phyloP scores from a whole-genome alignment of 2,888 invertebrate genomes.

The Ceraclea dissimilis region DNA sequence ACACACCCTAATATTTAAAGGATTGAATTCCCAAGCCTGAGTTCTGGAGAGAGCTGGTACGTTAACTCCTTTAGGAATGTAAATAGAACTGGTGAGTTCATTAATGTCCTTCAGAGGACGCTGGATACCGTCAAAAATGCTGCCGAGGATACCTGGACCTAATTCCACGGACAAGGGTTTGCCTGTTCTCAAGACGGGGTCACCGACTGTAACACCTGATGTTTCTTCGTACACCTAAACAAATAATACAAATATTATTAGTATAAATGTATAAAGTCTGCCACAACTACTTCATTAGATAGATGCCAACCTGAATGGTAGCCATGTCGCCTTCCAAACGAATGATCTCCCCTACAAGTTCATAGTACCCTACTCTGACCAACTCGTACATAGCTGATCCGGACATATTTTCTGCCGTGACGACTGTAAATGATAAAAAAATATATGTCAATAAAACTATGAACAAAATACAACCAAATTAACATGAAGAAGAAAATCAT shows the following conservation, averaged over 20 bases:
- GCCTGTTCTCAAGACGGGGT: constrained; percentile 96
- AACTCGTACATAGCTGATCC: constrained; percentile 99
- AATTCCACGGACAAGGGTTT: constrained; percentile 98
- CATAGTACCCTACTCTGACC: constrained; percentile 96
- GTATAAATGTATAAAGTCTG: no score
- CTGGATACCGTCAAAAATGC: constrained; percentile 99
- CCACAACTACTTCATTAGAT: no score
- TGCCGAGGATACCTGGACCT: constrained; percentile 98
- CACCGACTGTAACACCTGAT: constrained; percentile 98
- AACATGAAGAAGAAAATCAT: no score
- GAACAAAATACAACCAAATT: no score
- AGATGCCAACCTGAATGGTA: constrained; percentile 80
- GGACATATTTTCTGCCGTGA: constrained; percentile 98
- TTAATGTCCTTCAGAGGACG: constrained; percentile 95
- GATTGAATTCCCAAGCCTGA: constrained; percentile 87
- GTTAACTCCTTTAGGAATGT: constrained; percentile 99
- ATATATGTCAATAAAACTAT: no score
- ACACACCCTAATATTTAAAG: constrained; percentile 65
- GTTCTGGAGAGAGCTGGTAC: constrained; percentile 81
- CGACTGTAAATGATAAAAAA: constrained; percentile 61
- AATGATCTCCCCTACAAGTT: constrained; percentile 99
- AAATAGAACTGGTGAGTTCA: constrained; percentile 90
- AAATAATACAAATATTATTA: not conserved
- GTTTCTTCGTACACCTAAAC: constrained; percentile 83
- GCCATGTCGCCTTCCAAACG: constrained; percentile 99